These are phyloP conservation scores for Sturnira hondurensis DNA, from an alignment of 2,113 vertebrate genomes.

Conservation along the genomic window DNA sequence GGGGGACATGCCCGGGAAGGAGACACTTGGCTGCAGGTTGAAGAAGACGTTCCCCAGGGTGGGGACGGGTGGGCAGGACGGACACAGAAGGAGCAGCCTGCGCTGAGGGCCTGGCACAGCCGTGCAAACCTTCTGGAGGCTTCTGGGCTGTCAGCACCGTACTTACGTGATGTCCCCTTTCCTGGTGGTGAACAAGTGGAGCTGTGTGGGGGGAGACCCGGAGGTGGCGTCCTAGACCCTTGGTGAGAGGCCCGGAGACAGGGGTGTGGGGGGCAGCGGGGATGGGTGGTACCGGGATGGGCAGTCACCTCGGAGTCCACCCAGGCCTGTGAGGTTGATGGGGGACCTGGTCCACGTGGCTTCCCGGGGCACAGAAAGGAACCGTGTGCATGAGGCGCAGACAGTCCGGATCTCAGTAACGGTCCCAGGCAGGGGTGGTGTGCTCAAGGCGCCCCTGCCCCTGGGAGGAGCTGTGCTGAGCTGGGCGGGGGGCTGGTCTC, in stretches of 20 bases:
- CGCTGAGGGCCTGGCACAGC: neutral
- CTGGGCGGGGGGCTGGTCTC: neutral
- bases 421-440: fast-evolving
- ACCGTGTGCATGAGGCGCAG: fast-evolving
- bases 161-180: neutral
- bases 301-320: no score
- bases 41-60: neutral
- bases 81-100: fast-evolving
- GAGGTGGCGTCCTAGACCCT: neutral
- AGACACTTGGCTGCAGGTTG: neutral
- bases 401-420: no score
- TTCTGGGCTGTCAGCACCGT: neutral
- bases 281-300: no score
- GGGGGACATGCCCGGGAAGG: neutral
- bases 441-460: neutral
- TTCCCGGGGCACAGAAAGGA: neutral
- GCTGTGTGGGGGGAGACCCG: no score
- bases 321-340: neutral
- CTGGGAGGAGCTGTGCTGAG: neutral
- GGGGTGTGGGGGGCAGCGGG: neutral
- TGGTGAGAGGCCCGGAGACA: neutral
- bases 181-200: neutral
- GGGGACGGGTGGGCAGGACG: fast-evolving
- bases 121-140: neutral
- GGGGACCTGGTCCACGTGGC: neutral